Percentiles rank a stretch among this genome's conserved stretches.
Evolutionary conservation across 2,113 vertebrate genomes (phyloP).

Genomic region (Fulica atra): DNA sequence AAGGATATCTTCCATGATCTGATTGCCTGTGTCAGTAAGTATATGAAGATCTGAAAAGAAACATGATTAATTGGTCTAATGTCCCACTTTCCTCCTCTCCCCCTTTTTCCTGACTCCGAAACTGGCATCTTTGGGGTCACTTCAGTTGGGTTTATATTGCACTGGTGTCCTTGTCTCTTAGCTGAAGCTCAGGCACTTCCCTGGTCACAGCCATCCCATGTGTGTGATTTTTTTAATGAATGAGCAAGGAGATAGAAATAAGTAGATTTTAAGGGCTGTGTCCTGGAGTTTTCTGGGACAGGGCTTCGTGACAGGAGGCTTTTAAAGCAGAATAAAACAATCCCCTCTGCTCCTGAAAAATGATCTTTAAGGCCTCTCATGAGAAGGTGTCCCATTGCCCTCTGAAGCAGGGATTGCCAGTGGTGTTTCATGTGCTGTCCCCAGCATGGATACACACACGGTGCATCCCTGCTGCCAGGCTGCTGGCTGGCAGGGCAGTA

Average conservation of each 20-base stretch:
- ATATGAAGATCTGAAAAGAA: neutral
- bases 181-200: neutral
- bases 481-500: neutral
- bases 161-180: neutral
- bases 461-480: neutral
- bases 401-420: neutral
- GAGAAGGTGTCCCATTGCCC: neutral
- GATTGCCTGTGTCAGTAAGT: slow-evolving; percentile 96
- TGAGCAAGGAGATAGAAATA: neutral
- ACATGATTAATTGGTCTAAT: neutral
- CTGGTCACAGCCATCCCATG: neutral
- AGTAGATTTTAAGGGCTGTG: neutral
- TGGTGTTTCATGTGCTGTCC: neutral
- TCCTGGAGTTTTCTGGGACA: neutral
- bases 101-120: neutral
- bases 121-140: neutral
- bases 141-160: neutral
- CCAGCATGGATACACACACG: accelerated
- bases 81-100: neutral
- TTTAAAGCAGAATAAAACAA: neutral
- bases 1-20: slow-evolving; percentile 98
- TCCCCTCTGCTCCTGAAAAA: neutral
- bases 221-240: neutral
- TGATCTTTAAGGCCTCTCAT: neutral
- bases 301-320: neutral